A percentile compares a stretch with the other conserved stretches of the same genome.
phyloP scores from a whole-genome alignment of 2,888 invertebrate genomes.

The Helleia helle region DNA sequence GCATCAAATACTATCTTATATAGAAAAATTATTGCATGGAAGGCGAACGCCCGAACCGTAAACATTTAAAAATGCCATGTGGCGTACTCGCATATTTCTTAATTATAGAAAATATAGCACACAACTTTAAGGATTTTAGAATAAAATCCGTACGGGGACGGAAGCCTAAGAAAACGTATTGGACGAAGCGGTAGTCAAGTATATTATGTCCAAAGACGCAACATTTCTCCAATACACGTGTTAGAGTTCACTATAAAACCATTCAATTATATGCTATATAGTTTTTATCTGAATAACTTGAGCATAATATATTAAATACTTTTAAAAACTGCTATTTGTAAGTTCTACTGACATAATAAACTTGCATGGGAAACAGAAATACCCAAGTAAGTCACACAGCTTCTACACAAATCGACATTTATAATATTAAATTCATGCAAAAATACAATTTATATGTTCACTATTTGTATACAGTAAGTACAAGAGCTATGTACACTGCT shows the following conservation, averaged over 20 bases:
- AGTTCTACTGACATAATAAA: background rate
- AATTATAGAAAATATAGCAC: conserved; percentile 9
- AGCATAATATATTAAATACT: no score
- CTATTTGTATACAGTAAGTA: conserved; percentile 31
- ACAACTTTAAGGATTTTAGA: conserved; percentile 8
- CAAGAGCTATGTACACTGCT: conserved; percentile 34
- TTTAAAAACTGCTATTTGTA: no score
- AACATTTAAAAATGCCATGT: conserved; percentile 17
- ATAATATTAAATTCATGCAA: conserved; percentile 37
- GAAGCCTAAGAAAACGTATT: conserved; percentile 5
- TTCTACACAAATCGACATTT: conserved; percentile 21
- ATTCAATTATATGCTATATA: no score
- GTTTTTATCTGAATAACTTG: no score
- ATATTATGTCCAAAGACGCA: background rate
- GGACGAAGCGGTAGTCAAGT: conserved; percentile 2
- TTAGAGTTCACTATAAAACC: no score
- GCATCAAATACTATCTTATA: conserved; percentile 21
- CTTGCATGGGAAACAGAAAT: conserved; percentile 14
- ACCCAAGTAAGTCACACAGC: conserved; percentile 27
- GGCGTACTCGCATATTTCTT: conserved; percentile 20
- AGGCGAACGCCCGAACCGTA: conserved; percentile 11
- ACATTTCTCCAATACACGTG: no score
- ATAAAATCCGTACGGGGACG: conserved; percentile 10
- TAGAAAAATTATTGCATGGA: conserved; percentile 43
- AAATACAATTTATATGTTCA: conserved; percentile 38